Evolutionary conservation across 2,888 invertebrate genomes (phyloP).

Genomic region (Drosophila cracens): DNA sequence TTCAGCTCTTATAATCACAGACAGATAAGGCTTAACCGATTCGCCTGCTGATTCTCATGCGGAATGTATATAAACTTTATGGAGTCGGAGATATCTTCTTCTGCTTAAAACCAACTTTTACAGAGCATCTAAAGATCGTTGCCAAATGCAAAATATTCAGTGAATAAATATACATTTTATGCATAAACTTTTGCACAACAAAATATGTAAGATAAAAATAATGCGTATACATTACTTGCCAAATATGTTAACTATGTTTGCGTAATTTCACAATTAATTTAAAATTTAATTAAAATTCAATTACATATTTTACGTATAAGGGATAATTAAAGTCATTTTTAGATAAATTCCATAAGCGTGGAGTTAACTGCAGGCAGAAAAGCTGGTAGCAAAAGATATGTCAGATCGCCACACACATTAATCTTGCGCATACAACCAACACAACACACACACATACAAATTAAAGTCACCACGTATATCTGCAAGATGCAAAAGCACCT

Average conservation of each 20-base stretch:
- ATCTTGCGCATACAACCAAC: not conserved
- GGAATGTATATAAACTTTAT: not conserved
- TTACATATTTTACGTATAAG: conserved; percentile 20
- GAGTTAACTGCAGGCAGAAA: not conserved
- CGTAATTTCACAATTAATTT: not conserved
- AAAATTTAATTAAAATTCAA: not conserved
- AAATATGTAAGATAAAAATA: not conserved
- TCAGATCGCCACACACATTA: conserved; percentile 13
- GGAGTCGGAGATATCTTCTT: not conserved
- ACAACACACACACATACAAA: not conserved
- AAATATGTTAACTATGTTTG: not conserved
- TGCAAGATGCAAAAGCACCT: conserved; percentile 39
- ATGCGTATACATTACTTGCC: not conserved
- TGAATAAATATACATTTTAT: not conserved
- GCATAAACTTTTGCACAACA: not conserved
- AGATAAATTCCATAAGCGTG: not conserved
- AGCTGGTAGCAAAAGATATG: conserved; percentile 2
- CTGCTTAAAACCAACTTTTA: not conserved
- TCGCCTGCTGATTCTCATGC: not conserved
- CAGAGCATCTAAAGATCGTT: not conserved
- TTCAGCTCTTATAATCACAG: not conserved
- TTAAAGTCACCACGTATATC: conserved; percentile 12
- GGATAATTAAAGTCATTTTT: not conserved
- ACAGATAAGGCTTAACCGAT: not conserved
- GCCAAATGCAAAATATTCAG: too few species aligned